These are phyloP conservation scores for Caenorhabditis virilis DNA, from an alignment of 2,888 invertebrate species.

Conservation along the genomic window DNA sequence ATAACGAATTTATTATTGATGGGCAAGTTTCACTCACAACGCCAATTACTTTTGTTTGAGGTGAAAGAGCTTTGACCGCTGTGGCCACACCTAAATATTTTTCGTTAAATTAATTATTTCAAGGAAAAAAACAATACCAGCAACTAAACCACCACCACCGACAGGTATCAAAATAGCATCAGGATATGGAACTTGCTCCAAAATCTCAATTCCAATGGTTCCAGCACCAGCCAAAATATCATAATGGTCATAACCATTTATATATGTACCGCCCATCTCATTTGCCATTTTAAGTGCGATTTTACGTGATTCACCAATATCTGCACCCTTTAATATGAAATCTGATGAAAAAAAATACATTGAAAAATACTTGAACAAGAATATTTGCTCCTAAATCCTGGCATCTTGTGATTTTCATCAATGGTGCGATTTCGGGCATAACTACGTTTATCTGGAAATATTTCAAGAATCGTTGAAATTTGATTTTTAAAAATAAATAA, in stretches of 20 bases:
- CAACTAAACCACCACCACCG: slow-evolving; percentile 88
- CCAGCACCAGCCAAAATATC: slow-evolving; percentile 93
- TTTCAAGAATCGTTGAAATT: slow-evolving; percentile 71
- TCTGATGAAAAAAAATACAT: too few relatives aligned
- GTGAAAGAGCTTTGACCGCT: slow-evolving; percentile 84
- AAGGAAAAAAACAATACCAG: too few relatives aligned
- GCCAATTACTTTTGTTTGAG: slow-evolving; percentile 83
- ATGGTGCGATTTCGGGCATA: slow-evolving; percentile 91
- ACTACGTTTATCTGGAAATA: slow-evolving; percentile 71
- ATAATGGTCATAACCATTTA: slow-evolving; percentile 81
- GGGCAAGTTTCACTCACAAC: slow-evolving; percentile 89
- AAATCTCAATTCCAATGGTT: slow-evolving; percentile 87
- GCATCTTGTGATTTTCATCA: slow-evolving; percentile 91
- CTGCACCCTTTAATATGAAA: too few relatives aligned
- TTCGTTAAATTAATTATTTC: too few relatives aligned
- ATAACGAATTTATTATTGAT: slow-evolving; percentile 79
- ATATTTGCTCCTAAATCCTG: slow-evolving; percentile 83
- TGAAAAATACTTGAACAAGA: too few relatives aligned
- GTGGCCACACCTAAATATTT: too few relatives aligned
- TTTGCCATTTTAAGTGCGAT: slow-evolving; percentile 80
- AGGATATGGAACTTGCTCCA: slow-evolving; percentile 78
- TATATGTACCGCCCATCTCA: slow-evolving; percentile 72
- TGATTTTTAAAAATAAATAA: too few relatives aligned
- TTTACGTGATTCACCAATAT: slow-evolving; percentile 74
- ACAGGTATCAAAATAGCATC: slow-evolving; percentile 89